These are phyloP conservation scores for Pteropus alecto DNA, from an alignment of 2,113 vertebrate species.

Conservation along the genomic window DNA sequence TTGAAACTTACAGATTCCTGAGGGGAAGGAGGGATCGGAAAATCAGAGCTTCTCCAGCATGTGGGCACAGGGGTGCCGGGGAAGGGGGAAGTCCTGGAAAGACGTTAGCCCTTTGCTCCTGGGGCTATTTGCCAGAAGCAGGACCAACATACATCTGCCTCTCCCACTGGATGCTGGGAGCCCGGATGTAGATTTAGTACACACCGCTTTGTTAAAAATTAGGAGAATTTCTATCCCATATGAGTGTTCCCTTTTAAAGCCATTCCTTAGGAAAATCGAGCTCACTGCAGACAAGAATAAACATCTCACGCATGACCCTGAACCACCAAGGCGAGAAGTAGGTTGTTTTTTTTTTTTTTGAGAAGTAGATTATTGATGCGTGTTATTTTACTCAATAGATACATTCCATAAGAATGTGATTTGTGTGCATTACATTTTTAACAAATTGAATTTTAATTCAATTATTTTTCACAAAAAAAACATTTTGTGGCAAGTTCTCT, in stretches of 20 bases:
- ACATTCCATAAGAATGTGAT: not conserved
- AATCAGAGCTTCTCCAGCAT: not conserved
- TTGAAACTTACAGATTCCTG: conserved; percentile 90
- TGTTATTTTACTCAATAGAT: not conserved
- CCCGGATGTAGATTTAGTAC: not conserved
- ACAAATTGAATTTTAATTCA: not conserved
- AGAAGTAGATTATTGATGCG: not conserved
- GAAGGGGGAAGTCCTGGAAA: not conserved
- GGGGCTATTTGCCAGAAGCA: not conserved
- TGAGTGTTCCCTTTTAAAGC: not conserved
- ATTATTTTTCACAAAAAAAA: not conserved
- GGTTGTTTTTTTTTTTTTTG: not conserved
- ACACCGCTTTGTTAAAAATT: not conserved
- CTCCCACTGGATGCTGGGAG: not conserved
- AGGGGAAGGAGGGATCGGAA: conserved; percentile 10
- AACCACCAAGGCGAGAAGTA: not conserved
- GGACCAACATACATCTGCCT: not conserved
- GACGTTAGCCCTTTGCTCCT: not conserved
- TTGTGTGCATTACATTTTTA: not conserved
- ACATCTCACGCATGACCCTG: not conserved
- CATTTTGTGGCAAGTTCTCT: not conserved
- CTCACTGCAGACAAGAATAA: not conserved
- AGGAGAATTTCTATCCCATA: not conserved
- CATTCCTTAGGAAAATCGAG: not conserved
- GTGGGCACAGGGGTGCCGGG: not conserved